Conservation (phyloP, 2,888 invertebrate species). For the Gasteruption jaculator region DNA sequence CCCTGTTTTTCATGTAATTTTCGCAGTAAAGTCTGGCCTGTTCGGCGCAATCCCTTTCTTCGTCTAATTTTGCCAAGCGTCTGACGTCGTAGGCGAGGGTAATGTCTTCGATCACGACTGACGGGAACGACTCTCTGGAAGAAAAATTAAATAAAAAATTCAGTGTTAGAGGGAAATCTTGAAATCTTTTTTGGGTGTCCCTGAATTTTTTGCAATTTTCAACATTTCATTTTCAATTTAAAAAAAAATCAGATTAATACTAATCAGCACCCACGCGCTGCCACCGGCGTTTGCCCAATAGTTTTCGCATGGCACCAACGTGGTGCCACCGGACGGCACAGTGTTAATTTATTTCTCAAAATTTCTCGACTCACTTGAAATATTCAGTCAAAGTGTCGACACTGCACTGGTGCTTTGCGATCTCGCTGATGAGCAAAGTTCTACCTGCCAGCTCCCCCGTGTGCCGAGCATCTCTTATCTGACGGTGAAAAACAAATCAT, state of each 20-base stretch:
- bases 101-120: conserved; percentile 78
- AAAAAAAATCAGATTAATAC: too few relatives aligned
- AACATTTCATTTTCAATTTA: too few relatives aligned
- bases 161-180: not conserved
- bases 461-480: conserved; percentile 56
- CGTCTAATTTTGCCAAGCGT: conserved; percentile 70
- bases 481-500: not conserved
- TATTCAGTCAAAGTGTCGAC: conserved; percentile 56
- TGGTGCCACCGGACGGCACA: too few relatives aligned
- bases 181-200: too few relatives aligned
- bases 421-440: conserved; percentile 86
- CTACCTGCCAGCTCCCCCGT: conserved; percentile 69
- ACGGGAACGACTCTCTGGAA: conserved; percentile 82
- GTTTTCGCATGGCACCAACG: too few relatives aligned
- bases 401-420: conserved; percentile 74
- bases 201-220: too few relatives aligned
- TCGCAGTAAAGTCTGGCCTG: conserved; percentile 80
- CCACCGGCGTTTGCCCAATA: too few relatives aligned
- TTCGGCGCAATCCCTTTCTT: conserved; percentile 68
- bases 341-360: not conserved
- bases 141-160: conserved; percentile 9
- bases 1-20: conserved; percentile 69
- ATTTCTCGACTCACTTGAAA: conserved; percentile 53
- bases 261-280: too few relatives aligned
- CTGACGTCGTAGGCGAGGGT: conserved; percentile 87